A percentile compares a stretch with the other conserved stretches of the same genome.
Evolutionary conservation across 2,113 vertebrate genomes (phyloP).

Genomic region (Chrysemys picta): DNA sequence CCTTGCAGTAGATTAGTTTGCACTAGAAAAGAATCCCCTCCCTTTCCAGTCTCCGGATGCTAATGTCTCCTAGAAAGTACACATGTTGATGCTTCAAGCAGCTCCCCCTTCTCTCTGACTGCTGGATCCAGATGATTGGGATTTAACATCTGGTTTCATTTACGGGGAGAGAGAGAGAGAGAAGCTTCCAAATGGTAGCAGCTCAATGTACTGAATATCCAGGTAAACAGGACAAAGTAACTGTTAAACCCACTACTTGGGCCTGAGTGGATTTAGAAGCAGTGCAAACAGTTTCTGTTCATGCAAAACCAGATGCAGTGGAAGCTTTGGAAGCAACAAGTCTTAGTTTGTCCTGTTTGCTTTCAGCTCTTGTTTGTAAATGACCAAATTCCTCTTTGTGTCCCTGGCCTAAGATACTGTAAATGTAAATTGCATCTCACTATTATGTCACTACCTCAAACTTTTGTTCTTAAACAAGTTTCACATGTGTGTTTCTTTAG

Average conservation of each 20-base stretch:
- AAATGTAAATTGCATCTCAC: neutral
- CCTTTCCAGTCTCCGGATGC: neutral
- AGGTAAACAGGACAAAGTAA: neutral
- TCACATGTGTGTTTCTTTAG: neutral
- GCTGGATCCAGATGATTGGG: neutral
- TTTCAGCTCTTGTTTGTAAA: conserved; percentile 1
- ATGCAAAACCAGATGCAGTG: neutral
- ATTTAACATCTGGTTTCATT: neutral
- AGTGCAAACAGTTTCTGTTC: neutral
- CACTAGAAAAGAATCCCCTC: neutral
- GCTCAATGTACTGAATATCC: neutral
- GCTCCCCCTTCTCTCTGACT: neutral
- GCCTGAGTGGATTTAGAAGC: neutral
- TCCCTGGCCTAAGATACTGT: neutral
- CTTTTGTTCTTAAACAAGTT: neutral
- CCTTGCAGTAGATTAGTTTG: neutral
- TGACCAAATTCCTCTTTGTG: neutral
- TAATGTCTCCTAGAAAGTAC: neutral
- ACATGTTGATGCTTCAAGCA: accelerated
- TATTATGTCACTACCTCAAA: neutral
- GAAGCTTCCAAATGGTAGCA: neutral
- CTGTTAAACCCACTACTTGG: neutral
- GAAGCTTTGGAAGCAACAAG: neutral
- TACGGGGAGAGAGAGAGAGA: neutral
- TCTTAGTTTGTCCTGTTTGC: neutral